Conservation (phyloP, 2,888 invertebrate genomes). For the Volucella inflata region DNA sequence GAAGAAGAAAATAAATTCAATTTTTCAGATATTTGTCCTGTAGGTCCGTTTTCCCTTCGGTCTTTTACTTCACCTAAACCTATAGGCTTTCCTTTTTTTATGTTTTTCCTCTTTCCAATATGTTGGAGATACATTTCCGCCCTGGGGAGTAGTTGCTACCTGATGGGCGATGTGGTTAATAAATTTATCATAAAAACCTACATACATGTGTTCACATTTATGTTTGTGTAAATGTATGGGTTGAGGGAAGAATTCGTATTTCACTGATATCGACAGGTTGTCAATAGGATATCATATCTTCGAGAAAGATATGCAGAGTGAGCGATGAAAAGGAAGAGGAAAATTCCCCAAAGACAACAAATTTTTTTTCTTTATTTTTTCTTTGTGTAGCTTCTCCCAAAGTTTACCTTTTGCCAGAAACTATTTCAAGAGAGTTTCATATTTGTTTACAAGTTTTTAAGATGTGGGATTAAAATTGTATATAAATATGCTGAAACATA, state of each 20-base stretch:
- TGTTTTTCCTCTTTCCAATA: conserved; percentile 3
- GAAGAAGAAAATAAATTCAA: conserved; percentile 38
- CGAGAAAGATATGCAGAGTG: not conserved
- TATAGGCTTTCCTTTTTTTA: not conserved
- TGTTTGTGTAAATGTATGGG: not conserved
- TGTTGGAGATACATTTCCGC: conserved; percentile 17
- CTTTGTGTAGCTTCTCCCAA: not conserved
- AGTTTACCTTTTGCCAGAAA: too few relatives aligned
- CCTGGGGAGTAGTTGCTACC: not conserved
- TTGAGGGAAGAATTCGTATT: conserved; percentile 15
- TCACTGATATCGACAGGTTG: conserved; percentile 27
- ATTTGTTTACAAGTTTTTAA: too few relatives aligned
- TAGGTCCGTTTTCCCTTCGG: not conserved
- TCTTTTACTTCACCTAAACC: too few relatives aligned
- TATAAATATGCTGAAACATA: too few relatives aligned
- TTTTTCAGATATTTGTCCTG: conserved; percentile 49
- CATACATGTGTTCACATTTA: too few relatives aligned
- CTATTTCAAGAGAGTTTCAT: too few relatives aligned
- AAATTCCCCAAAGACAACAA: not conserved
- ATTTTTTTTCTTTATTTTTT: not conserved
- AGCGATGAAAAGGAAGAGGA: not conserved
- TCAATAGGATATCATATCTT: conserved; percentile 13
- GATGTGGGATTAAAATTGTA: too few relatives aligned
- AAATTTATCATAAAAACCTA: conserved; percentile 18
- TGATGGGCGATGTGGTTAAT: not conserved